phyloP scores from a whole-genome alignment of 1,140 invertebrate genomes.

The Drosophila lacteicornis region DNA sequence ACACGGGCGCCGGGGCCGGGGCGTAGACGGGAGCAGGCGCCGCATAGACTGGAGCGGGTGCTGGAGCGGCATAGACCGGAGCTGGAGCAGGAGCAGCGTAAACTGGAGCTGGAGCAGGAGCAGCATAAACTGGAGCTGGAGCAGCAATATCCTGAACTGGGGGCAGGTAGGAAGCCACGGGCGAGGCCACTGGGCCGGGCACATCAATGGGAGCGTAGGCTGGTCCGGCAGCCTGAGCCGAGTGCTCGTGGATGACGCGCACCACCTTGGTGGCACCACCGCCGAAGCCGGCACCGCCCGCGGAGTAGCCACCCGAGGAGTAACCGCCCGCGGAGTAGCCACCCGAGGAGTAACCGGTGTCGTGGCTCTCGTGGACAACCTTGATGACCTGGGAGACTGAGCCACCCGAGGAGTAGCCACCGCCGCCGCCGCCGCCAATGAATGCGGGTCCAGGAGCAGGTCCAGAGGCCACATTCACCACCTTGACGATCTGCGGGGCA shows the following conservation, averaged over 20 bases:
- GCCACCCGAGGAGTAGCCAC: slow-evolving; percentile 13
- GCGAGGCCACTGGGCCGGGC: slow-evolving; percentile 35
- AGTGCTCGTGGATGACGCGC: slow-evolving; percentile 76
- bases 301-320: slow-evolving; percentile 10
- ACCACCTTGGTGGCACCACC: slow-evolving; percentile 66
- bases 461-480: slow-evolving; percentile 43
- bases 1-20: slow-evolving; percentile 31
- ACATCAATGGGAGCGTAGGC: slow-evolving; percentile 51
- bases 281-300: slow-evolving; percentile 12
- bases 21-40: slow-evolving; percentile 40
- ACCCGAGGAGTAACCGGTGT: slow-evolving; percentile 24
- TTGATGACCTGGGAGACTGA: slow-evolving; percentile 66
- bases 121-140: slow-evolving; percentile 32
- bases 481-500: slow-evolving; percentile 62
- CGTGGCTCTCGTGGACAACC: slow-evolving; percentile 62
- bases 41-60: slow-evolving; percentile 25
- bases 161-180: slow-evolving; percentile 42
- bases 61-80: slow-evolving; percentile 31
- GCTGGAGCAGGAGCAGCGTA: slow-evolving; percentile 31
- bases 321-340: slow-evolving; percentile 15
- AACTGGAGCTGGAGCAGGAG: slow-evolving; percentile 41
- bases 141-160: slow-evolving; percentile 37
- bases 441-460: slow-evolving; percentile 18
- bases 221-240: slow-evolving; percentile 18
- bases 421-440: slow-evolving; percentile 15